phyloP scores from a whole-genome alignment of 2,888 invertebrate species.

The Eurytoma californica region DNA sequence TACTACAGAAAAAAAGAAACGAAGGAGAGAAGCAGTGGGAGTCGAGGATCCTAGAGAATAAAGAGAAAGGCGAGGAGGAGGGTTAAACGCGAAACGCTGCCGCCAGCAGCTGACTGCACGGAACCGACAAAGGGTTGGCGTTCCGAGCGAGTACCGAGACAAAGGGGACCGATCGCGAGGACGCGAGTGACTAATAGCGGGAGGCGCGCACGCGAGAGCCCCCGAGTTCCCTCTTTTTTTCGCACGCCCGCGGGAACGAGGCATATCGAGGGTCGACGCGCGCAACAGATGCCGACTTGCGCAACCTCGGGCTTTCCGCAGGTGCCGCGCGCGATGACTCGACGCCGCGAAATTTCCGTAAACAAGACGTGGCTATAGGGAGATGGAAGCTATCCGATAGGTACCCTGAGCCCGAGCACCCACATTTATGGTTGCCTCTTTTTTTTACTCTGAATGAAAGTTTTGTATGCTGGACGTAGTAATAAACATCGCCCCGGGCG shows the following conservation, averaged over 20 bases:
- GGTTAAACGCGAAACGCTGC: slow-evolving; percentile 61
- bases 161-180: slow-evolving; percentile 65
- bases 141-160: slow-evolving; percentile 61
- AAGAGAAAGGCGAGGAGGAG: slow-evolving; percentile 55
- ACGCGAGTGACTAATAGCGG: slow-evolving; percentile 48
- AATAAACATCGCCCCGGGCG: too few relatives aligned
- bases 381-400: not conserved
- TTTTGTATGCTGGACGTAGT: too few relatives aligned
- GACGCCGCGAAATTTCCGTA: slow-evolving; percentile 21
- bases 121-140: slow-evolving; percentile 65
- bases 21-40: slow-evolving; percentile 43
- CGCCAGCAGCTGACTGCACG: slow-evolving; percentile 39
- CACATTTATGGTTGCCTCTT: too few relatives aligned
- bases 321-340: slow-evolving; percentile 30
- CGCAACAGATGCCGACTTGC: slow-evolving; percentile 22
- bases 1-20: slow-evolving; percentile 56
- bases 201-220: slow-evolving; percentile 30
- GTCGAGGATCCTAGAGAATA: slow-evolving; percentile 66
- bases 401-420: too few relatives aligned
- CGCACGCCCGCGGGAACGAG: not conserved
- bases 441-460: too few relatives aligned
- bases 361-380: not conserved
- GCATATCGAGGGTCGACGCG: too few relatives aligned
- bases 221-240: too few relatives aligned
- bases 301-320: slow-evolving; percentile 17